phyloP scores from a whole-genome alignment of 2,888 invertebrate genomes.

The Eupelmus urozonus region DNA sequence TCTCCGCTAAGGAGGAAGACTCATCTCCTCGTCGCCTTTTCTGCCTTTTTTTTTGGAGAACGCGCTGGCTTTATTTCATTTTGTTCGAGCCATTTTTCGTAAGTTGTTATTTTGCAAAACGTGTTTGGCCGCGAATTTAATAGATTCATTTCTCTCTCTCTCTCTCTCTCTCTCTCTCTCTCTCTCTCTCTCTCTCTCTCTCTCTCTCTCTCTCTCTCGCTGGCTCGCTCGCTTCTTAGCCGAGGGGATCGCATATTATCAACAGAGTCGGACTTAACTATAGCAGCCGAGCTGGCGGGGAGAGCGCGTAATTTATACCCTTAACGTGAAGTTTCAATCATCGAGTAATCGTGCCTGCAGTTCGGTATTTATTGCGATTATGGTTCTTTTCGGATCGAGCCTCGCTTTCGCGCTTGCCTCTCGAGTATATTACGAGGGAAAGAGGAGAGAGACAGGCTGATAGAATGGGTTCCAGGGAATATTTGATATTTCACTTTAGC shows the following conservation, averaged over 20 bases:
- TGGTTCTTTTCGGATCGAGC: conserved; percentile 28
- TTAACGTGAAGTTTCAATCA: conserved; percentile 54
- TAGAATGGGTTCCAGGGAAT: neutral
- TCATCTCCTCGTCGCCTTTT: neutral
- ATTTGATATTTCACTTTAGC: conserved; percentile 32
- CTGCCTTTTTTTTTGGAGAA: neutral
- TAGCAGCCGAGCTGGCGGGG: too few species aligned
- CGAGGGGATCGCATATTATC: too few species aligned
- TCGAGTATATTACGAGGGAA: neutral
- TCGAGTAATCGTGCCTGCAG: conserved; percentile 48
- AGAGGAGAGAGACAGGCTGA: neutral
- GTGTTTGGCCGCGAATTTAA: conserved; percentile 50
- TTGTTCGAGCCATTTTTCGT: conserved; percentile 33
- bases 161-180: conserved; percentile 9
- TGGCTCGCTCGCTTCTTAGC: too few species aligned
- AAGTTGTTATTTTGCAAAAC: conserved; percentile 46
- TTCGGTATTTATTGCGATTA: conserved; percentile 53
- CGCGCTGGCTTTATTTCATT: conserved; percentile 17
- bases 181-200: conserved; percentile 6
- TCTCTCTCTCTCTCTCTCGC: neutral
- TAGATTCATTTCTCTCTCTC: conserved; percentile 53
- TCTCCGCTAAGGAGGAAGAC: too few species aligned
- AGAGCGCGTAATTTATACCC: conserved; percentile 46
- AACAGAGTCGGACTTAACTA: conserved; percentile 4
- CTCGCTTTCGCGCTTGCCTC: too few species aligned